Evolutionary conservation across 1,140 invertebrate genomes (phyloP).

Genomic region (Drosophila sechellia): DNA sequence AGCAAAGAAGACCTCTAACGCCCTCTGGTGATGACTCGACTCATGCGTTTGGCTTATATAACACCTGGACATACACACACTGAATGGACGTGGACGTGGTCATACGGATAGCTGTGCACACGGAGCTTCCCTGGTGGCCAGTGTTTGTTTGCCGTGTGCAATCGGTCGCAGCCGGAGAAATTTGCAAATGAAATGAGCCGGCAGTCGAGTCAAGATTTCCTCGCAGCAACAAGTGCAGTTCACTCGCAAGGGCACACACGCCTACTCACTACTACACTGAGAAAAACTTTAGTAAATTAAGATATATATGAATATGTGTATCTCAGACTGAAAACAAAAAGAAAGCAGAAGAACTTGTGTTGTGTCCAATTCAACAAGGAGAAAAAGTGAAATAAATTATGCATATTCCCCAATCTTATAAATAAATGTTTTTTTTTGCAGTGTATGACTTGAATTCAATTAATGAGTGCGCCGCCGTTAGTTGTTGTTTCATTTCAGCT

Average conservation of each 20-base stretch:
- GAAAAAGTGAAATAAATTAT: no score
- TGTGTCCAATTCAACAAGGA: not conserved
- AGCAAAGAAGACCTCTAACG: constrained; percentile 18
- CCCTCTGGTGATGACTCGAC: constrained; percentile 20
- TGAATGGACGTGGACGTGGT: not conserved
- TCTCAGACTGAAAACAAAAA: not conserved
- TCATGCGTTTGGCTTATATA: constrained; percentile 37
- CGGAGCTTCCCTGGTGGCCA: constrained; percentile 28
- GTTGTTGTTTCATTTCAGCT: constrained; percentile 1
- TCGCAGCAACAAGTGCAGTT: constrained; percentile 42
- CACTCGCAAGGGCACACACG: constrained; percentile 7
- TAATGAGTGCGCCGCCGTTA: constrained; percentile 39
- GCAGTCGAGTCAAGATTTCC: constrained; percentile 36
- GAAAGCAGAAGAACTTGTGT: not conserved
- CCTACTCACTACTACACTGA: constrained; percentile 4
- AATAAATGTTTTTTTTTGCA: not conserved
- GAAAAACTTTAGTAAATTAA: not conserved
- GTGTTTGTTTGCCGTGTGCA: constrained; percentile 48
- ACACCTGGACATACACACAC: constrained; percentile 5
- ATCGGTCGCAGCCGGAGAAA: constrained; percentile 49
- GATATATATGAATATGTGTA: not conserved
- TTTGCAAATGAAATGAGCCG: constrained; percentile 68
- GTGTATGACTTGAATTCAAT: constrained; percentile 35
- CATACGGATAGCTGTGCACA: constrained; percentile 3
- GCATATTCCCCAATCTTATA: no score